Percentiles rank a stretch among this genome's conserved stretches.
Evolutionary conservation across 2,113 vertebrate genomes (phyloP).

Genomic region (Pionites leucogaster): DNA sequence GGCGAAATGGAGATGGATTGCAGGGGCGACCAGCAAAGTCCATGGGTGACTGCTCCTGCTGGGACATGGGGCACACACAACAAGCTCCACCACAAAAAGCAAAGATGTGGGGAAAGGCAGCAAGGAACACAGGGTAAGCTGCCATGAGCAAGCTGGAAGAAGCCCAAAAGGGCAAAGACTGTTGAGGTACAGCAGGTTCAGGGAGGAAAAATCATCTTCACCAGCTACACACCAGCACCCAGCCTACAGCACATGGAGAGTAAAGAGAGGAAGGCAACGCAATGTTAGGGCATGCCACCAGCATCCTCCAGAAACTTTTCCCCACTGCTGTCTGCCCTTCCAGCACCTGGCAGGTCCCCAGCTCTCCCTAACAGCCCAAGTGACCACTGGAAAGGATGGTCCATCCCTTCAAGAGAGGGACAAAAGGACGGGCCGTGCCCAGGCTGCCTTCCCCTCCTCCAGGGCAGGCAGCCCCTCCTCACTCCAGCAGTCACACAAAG

Average conservation of each 20-base stretch:
- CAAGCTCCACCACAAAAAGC: background rate
- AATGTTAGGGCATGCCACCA: accelerated
- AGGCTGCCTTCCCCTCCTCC: background rate
- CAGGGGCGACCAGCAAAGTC: background rate
- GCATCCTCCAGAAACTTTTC: background rate
- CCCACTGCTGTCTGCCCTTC: accelerated
- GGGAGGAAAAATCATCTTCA: background rate
- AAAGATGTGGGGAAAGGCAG: background rate
- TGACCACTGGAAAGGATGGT: background rate
- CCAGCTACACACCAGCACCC: background rate
- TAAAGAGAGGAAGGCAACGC: background rate
- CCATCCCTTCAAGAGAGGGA: background rate
- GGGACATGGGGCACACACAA: background rate
- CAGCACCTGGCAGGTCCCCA: background rate
- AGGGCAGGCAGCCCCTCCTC: background rate
- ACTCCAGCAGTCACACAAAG: background rate
- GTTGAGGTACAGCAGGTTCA: background rate
- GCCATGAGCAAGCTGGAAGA: background rate
- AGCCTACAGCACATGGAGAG: accelerated
- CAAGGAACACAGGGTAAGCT: accelerated
- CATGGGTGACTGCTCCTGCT: background rate
- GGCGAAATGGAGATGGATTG: background rate
- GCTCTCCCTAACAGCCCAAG: background rate
- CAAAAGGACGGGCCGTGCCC: accelerated
- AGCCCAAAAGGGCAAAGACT: background rate